Percentiles rank a stretch among this genome's conserved stretches.
phyloP scores from a whole-genome alignment of 2,113 vertebrate genomes.

The Pomatorhinus ruficollis region DNA sequence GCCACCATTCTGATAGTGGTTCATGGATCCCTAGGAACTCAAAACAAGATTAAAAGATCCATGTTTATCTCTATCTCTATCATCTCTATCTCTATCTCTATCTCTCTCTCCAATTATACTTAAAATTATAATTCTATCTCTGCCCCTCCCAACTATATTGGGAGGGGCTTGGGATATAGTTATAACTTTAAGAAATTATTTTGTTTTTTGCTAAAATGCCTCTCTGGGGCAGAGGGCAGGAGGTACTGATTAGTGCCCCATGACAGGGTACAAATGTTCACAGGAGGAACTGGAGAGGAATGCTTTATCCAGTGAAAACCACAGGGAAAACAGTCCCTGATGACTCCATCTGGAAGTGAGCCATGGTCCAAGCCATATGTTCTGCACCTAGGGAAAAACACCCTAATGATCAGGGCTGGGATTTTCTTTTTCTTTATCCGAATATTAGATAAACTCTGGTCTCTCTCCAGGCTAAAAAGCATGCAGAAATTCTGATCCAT shows the following conservation, averaged over 20 bases:
- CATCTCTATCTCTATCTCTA: too few species aligned
- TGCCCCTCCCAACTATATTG: neutral
- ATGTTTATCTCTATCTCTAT: neutral
- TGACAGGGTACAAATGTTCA: neutral
- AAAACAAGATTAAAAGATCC: neutral
- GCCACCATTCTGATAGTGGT: neutral
- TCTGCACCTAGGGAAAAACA: neutral
- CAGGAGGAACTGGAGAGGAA: neutral
- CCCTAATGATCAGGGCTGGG: neutral
- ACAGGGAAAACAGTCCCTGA: neutral
- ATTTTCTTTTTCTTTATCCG: neutral
- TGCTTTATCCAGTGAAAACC: conserved; percentile 2
- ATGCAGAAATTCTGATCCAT: neutral
- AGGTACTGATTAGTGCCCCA: neutral
- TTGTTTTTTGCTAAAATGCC: neutral
- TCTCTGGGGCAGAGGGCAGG: neutral
- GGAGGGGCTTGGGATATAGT: neutral
- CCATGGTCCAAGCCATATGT: neutral
- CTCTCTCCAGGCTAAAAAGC: neutral
- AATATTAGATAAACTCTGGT: neutral
- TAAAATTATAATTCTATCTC: neutral
- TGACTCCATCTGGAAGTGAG: neutral
- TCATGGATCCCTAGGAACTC: neutral
- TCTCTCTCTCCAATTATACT: neutral
- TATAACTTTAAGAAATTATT: neutral